These are phyloP conservation scores for Mormyrus lacerda DNA, from an alignment of 2,113 vertebrate genomes.

Conservation along the genomic window DNA sequence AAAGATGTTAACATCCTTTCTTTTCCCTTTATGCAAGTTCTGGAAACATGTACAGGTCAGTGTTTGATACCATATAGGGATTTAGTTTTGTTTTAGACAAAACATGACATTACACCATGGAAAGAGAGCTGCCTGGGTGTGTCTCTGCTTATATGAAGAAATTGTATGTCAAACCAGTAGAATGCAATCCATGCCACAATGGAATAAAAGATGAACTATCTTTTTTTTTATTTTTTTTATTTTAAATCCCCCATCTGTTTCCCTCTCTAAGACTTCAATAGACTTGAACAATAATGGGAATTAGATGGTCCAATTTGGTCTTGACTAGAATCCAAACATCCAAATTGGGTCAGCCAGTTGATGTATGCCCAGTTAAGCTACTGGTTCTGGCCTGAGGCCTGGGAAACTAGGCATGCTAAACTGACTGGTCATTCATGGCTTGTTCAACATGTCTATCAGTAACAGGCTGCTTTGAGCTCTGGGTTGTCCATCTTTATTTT, in stretches of 20 bases:
- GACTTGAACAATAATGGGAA: constrained; percentile 25
- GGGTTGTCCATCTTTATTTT: constrained; percentile 28
- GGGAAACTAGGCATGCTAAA: constrained; percentile 24
- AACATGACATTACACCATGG: background rate
- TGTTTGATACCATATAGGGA: constrained; percentile 39
- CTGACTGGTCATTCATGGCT: background rate
- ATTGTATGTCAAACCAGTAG: background rate
- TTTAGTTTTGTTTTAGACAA: constrained; percentile 28
- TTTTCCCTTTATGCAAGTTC: constrained; percentile 34
- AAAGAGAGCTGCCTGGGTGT: background rate
- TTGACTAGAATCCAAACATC: background rate
- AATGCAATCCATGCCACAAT: constrained; percentile 17
- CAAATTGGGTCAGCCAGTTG: constrained; percentile 2
- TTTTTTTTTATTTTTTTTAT: constrained; percentile 23
- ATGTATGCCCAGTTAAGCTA: background rate
- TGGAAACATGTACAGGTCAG: constrained; percentile 39
- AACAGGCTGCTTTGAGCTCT: constrained; percentile 2
- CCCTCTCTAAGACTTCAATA: constrained; percentile 21
- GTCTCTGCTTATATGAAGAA: constrained; percentile 3
- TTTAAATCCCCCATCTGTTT: background rate
- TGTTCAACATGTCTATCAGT: constrained; percentile 16
- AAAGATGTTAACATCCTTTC: constrained; percentile 42
- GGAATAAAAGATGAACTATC: constrained; percentile 1
- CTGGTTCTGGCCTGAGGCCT: background rate
- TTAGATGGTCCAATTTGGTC: constrained; percentile 14